phyloP scores from a whole-genome alignment of 2,797 vertebrate species.

The Myotis daubentonii region DNA sequence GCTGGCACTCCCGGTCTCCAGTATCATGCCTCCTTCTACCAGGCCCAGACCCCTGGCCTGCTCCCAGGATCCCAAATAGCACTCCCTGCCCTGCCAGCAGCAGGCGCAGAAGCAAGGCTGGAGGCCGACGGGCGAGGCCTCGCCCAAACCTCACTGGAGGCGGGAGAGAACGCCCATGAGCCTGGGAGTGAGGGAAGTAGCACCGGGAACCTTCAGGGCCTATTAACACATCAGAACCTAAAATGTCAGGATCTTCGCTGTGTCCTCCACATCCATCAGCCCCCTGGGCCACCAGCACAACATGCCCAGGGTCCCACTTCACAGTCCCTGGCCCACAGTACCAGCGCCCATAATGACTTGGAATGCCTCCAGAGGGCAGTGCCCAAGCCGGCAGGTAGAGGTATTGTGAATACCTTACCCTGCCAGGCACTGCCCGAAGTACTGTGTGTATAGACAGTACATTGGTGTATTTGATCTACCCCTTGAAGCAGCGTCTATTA shows the following conservation, averaged over 20 bases:
- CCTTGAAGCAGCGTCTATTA: background rate
- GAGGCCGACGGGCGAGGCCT: too few species aligned
- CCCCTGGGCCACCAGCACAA: background rate
- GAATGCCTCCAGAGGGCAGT: background rate
- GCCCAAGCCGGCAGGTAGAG: fast-evolving
- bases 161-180: background rate
- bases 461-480: too few species aligned
- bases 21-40: background rate
- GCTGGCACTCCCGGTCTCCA: background rate
- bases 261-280: too few species aligned
- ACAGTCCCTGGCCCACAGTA: too few species aligned
- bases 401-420: fast-evolving
- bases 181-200: background rate
- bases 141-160: fast-evolving
- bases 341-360: fast-evolving
- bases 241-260: too few species aligned
- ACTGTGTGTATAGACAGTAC: background rate
- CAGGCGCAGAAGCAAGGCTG: background rate
- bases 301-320: background rate
- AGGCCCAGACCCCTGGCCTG: background rate
- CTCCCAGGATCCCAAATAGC: background rate
- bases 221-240: too few species aligned
- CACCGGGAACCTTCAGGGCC: background rate
- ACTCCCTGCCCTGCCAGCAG: background rate
- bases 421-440: background rate